Base-by-base conservation (phyloP, 2,888 invertebrate species). In the Plagiodera versicolora region DNA sequence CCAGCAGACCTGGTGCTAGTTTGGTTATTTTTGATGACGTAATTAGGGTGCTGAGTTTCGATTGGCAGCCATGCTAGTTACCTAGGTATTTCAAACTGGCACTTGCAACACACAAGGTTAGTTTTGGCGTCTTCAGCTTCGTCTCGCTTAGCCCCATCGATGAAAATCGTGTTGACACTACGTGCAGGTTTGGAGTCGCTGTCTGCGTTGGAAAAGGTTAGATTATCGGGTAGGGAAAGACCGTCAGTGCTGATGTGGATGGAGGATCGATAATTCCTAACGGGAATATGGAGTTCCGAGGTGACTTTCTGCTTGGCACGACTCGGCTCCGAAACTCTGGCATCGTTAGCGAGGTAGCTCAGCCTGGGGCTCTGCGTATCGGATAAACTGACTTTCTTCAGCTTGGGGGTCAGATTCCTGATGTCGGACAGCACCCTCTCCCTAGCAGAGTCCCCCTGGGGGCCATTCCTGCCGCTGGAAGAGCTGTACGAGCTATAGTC, bases 51-150 rank as follows among this genome's bases (percentile, higher is more conserved):
- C 14, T 11, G 11, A 28, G 28, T n/a, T 14, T n/a, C n/a, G n/a
- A n/a, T n/a, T n/a, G n/a, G n/a, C n/a, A n/a, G n/a, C n/a, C n/a
- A n/a, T n/a, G n/a, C n/a, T 73, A 79, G 75, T 76, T 82, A 91
- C 91, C 90, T 90, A 78, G 83, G 86, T 69, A 91, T 90, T 74
- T 88, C 85, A 77, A 83, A 85, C 79, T 87, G 86, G 84, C 90
- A 91, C 79, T 85, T 84, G 83, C 89, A 88, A 83, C 91, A 91
- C 73, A 88, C 83, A 58, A 89, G 89, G 56, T 59, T 59, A 50
- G 49, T 39, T 56, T 60, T 67, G 56, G 58, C 61, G 49, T 66
- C 68, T 48, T 67, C 58, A 9, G 56, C 58, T 44, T 70, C 66
- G 54, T 66, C 65, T n/a, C 58, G 64, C 35, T 61, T 53, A 18